Evolutionary conservation across 2,888 invertebrate species (phyloP).

Genomic region (Pedicia rivosa): DNA sequence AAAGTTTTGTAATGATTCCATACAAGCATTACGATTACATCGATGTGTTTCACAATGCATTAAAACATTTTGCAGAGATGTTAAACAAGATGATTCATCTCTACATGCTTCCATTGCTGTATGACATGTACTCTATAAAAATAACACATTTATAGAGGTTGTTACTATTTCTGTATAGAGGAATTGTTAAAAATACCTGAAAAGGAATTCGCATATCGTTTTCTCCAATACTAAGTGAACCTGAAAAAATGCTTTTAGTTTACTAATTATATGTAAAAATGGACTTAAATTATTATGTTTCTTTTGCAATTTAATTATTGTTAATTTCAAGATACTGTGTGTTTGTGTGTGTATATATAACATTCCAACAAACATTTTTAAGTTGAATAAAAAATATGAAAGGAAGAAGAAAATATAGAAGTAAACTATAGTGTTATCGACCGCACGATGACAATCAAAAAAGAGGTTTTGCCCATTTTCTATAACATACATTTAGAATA

Average conservation of each 20-base stretch:
- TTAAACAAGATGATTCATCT: conserved; percentile 63
- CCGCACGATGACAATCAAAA: too few relatives aligned
- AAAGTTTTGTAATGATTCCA: conserved; percentile 72
- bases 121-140: conserved; percentile 71
- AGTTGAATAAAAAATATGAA: too few relatives aligned
- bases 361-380: too few relatives aligned
- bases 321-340: too few relatives aligned
- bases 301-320: too few relatives aligned
- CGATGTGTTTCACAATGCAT: conserved; percentile 61
- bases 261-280: background rate
- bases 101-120: conserved; percentile 68
- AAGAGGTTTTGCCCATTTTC: too few relatives aligned
- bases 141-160: background rate
- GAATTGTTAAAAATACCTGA: background rate
- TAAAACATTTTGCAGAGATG: conserved; percentile 66
- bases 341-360: too few relatives aligned
- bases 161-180: background rate
- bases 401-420: too few relatives aligned
- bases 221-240: conserved; percentile 1
- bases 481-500: too few relatives aligned
- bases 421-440: too few relatives aligned
- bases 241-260: conserved; percentile 1
- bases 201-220: background rate
- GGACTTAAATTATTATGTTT: too few relatives aligned
- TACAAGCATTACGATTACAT: conserved; percentile 75